Base-by-base conservation (phyloP, 2,797 vertebrate species). In the Sitta carolinensis region DNA sequence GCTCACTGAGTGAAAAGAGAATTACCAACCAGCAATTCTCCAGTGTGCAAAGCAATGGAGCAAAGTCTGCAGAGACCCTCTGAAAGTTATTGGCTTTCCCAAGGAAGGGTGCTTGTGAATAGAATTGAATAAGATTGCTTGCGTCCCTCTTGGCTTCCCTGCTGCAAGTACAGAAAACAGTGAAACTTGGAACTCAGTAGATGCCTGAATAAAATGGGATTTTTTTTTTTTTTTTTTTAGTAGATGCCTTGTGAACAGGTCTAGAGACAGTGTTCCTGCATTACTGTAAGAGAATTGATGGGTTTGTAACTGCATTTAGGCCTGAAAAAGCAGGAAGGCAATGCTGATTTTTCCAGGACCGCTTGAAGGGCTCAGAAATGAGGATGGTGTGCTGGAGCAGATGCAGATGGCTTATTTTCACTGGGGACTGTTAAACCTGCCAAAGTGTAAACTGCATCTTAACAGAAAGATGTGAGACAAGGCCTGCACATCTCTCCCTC, bases 41-140 rank as follows among this genome's bases (percentile, higher is more conserved):
- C 67, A 58, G 80, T 2, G 13, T 75, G 93, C 88, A 79, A 52
- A 91, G 90, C 19, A 0, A 59, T 45, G 81, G 81, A 90, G 90
- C 90, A 58, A 80, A 83, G 89, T 95, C 94, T 89, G 81, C 90
- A 95, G 90, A 92, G 90, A 26, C 84, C 57, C 79, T 90, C 74
- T 14, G 16, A 77, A 93, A 97, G 95, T 92, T 95, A 92, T 14
- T 96, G 90, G 95, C 93, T 96, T 95, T 94, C 86, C 55, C 58
- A 72, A 27, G 75, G 70, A 94, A 87, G 64, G 36, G 61, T 85
- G 58, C 50, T 84, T 89, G 70, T 93, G 93, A 95, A 90, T 77
- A 80, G 89, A 74, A 70, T 47, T 83, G 59, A 91, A 78, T 89
- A 57, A 77, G 57, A 16, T 52, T 82, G 50, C 38, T 89, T 75